Evolutionary conservation across 2,113 vertebrate species (phyloP), one percentile per base, ranked within the genome.

Genomic region (Mirza zaza): DNA sequence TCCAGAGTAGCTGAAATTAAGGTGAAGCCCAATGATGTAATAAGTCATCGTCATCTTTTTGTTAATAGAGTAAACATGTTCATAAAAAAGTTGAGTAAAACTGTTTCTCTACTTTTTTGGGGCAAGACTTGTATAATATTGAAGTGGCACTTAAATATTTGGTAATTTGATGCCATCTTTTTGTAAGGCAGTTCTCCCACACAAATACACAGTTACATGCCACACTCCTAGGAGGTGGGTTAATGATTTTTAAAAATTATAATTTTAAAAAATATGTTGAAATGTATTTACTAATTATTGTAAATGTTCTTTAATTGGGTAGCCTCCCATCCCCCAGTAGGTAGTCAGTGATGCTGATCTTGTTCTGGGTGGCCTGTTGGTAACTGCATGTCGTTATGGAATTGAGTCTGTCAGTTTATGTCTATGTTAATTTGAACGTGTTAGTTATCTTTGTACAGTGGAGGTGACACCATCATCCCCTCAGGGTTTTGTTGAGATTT

Each of bases 1-100:
- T 99, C 99, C 0, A 98, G 99, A 90, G 99, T 99, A 67, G 99
- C 99, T 2, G 99, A 99, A 98, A 99, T 99, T 95, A 99, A 99
- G 99, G 99, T 99, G 95, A 98, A 97, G 65, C 90, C 76, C 65
- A 68, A 15, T 61, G 65, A 48, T 71, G 6, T 45, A 67, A 59
- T 39, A 73, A n/a, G 6, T 95, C 55, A 36, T n/a, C 18, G 2
- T 80, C 8, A 6, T 79, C 32, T 61, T 76, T 80, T 77, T 96
- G 65, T 93, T 93, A 71, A 61, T 36, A 91, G 42, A 65, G 39
- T 70, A 80, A 85, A 96, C 14, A 21, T 80, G 18, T 57, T 5
- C 25, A 27, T 92, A 5, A 55, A 91, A 82, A 65, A 61, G 3
- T 87, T 96, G 36, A 76, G 29, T 63, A 55, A 63, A 68, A 76